Evolutionary conservation across 2,113 vertebrate genomes (phyloP).

Genomic region (Silurus glanis): DNA sequence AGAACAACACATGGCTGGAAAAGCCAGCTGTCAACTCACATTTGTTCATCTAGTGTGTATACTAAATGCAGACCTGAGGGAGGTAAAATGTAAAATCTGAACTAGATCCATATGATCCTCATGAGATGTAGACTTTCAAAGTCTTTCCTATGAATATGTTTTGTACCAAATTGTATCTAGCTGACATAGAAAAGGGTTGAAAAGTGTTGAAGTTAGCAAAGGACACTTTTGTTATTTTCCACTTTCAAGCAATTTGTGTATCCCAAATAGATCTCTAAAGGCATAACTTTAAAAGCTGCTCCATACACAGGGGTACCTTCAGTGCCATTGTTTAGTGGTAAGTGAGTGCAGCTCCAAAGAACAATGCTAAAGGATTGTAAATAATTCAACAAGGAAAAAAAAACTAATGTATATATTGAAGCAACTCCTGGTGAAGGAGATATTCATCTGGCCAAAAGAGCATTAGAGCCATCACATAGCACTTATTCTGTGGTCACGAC

Average conservation of each 20-base stretch:
- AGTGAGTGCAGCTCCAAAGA: constrained; percentile 54
- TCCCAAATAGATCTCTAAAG: neutral
- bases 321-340: constrained; percentile 60
- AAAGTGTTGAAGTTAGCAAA: constrained; percentile 9
- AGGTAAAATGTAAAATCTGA: neutral
- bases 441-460: constrained; percentile 12
- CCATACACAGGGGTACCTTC: constrained; percentile 61
- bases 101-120: too few species aligned
- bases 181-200: neutral
- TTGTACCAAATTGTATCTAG: neutral
- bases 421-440: constrained; percentile 17
- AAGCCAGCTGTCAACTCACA: too few species aligned
- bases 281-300: constrained; percentile 64
- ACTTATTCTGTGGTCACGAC: constrained; percentile 18
- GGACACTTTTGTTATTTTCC: constrained; percentile 39
- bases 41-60: too few species aligned
- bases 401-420: constrained; percentile 67
- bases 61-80: neutral
- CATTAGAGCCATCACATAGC: neutral
- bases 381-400: constrained; percentile 70
- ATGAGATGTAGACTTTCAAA: neutral
- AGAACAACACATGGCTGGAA: too few species aligned
- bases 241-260: neutral
- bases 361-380: constrained; percentile 67
- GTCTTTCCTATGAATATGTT: neutral